Conservation (phyloP, 2,113 vertebrate species). For the Pterocles burchelli region DNA sequence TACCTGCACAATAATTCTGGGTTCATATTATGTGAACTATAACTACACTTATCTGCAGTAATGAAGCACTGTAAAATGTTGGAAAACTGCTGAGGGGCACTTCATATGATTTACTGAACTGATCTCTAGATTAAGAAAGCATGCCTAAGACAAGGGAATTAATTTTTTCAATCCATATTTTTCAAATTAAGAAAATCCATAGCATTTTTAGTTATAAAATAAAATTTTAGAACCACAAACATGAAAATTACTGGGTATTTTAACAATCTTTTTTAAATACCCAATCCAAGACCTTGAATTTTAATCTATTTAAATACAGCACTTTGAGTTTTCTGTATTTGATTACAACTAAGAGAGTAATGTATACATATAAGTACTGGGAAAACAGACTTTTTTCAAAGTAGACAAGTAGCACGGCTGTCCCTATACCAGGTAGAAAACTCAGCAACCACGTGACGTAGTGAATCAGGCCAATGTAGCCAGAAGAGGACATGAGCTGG, state of each 20-base stretch:
- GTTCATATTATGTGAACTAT: conserved; percentile 23
- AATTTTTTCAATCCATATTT: conserved; percentile 31
- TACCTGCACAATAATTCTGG: conserved; percentile 54
- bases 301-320: not conserved
- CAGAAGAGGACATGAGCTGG: not conserved
- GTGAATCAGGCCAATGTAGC: not conserved
- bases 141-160: not conserved
- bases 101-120: conserved; percentile 40
- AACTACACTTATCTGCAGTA: conserved; percentile 37
- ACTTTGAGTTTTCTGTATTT: not conserved
- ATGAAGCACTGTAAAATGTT: conserved; percentile 48
- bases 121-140: conserved; percentile 55
- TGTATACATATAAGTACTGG: not conserved
- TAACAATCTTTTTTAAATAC: not conserved
- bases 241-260: not conserved
- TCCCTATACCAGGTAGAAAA: not conserved
- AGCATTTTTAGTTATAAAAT: conserved; percentile 39
- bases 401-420: not conserved
- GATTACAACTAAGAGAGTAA: conserved; percentile 7
- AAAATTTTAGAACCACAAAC: conserved; percentile 22
- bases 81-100: conserved; percentile 47
- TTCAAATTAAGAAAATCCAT: conserved; percentile 48
- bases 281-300: not conserved
- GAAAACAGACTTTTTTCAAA: not conserved
- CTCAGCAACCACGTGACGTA: not conserved